Conservation (phyloP, 35 echinoderm and acorn worm species). For the Lytechinus pictus region DNA sequence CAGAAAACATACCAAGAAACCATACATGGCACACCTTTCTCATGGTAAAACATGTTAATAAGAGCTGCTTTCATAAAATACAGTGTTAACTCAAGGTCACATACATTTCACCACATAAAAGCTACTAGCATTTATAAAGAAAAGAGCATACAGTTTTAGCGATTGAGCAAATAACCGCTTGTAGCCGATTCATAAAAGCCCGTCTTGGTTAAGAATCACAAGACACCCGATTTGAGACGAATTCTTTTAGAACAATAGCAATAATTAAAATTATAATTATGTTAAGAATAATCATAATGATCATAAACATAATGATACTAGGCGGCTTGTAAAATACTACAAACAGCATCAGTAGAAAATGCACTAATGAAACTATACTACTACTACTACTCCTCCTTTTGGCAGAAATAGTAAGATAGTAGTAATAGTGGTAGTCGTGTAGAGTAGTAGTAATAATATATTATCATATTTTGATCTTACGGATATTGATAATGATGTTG, state of each 20-base stretch:
- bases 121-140: background rate
- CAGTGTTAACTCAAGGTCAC: background rate
- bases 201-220: background rate
- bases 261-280: too few relatives aligned
- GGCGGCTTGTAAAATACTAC: too few relatives aligned
- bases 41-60: background rate
- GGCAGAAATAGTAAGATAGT: too few relatives aligned
- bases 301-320: too few relatives aligned
- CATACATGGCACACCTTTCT: background rate
- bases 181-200: background rate
- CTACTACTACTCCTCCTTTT: too few relatives aligned
- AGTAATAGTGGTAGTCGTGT: too few relatives aligned
- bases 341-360: too few relatives aligned
- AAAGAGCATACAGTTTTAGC: background rate
- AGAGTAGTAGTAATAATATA: too few relatives aligned
- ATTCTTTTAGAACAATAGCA: background rate
- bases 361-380: too few relatives aligned
- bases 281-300: too few relatives aligned
- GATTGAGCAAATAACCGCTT: background rate
- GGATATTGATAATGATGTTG: too few relatives aligned
- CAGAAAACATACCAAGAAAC: slow-evolving; percentile 14
- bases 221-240: background rate
- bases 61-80: background rate
- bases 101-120: background rate
- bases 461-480: too few relatives aligned